Evolutionary conservation across 2,797 vertebrate genomes (phyloP).

Genomic region (Alexandromys oeconomus): DNA sequence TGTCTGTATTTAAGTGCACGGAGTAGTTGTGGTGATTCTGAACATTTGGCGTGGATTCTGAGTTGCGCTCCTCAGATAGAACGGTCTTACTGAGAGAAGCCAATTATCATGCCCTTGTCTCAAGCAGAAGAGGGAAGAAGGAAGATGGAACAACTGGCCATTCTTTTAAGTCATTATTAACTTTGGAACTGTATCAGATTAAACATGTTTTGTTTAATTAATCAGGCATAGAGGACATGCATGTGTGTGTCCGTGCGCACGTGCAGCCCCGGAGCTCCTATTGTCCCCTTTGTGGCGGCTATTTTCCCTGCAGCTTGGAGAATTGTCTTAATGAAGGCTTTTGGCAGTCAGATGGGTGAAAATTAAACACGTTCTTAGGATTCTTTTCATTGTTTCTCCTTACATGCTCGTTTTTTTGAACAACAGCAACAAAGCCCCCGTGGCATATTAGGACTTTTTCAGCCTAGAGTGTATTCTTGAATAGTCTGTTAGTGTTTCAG

Average conservation of each 20-base stretch:
- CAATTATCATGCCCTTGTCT: constrained; percentile 80
- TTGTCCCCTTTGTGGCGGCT: background rate
- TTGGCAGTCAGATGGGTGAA: constrained; percentile 84
- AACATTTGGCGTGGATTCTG: constrained; percentile 79
- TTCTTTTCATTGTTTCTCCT: constrained; percentile 86
- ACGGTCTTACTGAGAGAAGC: constrained; percentile 85
- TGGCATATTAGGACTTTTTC: constrained; percentile 39
- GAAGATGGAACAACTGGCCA: constrained; percentile 82
- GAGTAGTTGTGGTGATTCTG: background rate
- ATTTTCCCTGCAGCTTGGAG: constrained; percentile 76
- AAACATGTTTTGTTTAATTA: constrained; percentile 84
- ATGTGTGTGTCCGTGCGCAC: background rate
- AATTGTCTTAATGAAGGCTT: constrained; percentile 86
- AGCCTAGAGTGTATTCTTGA: constrained; percentile 37
- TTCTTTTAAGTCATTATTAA: constrained; percentile 86
- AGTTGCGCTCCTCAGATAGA: constrained; percentile 79
- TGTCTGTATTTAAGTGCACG: background rate
- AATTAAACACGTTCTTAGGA: constrained; percentile 83
- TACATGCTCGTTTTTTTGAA: constrained; percentile 84
- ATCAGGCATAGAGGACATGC: background rate
- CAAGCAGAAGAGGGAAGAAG: constrained; percentile 69
- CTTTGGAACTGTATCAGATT: constrained; percentile 87
- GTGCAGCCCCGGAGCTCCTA: background rate
- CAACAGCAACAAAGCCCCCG: background rate
- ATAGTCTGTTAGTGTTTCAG: constrained; percentile 29